A percentile compares a stretch with the other conserved stretches of the same genome.
These are phyloP conservation scores for Pogonomyrmex barbatus DNA, from an alignment of 1,140 invertebrate genomes.

Conservation along the genomic window DNA sequence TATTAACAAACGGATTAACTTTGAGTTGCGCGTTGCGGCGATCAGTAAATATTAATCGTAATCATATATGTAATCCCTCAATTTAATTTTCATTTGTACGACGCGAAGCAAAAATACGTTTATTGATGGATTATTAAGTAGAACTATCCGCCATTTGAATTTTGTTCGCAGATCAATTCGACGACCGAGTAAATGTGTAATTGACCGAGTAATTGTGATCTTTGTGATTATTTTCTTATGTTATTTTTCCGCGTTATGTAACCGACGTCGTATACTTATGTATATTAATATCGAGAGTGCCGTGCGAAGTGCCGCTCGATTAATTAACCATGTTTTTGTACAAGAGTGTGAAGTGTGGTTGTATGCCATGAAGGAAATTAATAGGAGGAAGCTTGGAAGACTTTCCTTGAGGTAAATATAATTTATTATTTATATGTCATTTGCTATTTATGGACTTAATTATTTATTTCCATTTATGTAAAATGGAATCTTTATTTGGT, in stretches of 20 bases:
- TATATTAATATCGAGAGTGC: background rate
- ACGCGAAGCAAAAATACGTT: too few species aligned
- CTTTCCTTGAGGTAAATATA: background rate
- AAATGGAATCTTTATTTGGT: background rate
- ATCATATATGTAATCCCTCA: too few species aligned
- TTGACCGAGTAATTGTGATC: too few species aligned
- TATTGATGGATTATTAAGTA: too few species aligned
- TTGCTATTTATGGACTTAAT: background rate
- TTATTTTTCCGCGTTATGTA: background rate
- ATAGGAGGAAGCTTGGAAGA: background rate
- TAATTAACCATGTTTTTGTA: conserved; percentile 4
- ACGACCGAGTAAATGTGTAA: background rate
- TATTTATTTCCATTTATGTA: background rate
- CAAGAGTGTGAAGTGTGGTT: background rate
- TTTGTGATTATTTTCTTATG: background rate
- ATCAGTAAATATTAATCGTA: too few species aligned
- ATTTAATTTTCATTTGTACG: too few species aligned
- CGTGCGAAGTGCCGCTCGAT: background rate
- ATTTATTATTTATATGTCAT: conserved; percentile 2
- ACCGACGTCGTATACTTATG: background rate
- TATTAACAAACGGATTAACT: too few species aligned
- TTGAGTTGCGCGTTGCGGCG: too few species aligned
- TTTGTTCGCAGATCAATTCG: background rate
- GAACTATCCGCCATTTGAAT: background rate
- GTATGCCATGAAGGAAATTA: background rate